Conservation (phyloP, 2,888 invertebrate species). For the Cheilosia grossa region DNA sequence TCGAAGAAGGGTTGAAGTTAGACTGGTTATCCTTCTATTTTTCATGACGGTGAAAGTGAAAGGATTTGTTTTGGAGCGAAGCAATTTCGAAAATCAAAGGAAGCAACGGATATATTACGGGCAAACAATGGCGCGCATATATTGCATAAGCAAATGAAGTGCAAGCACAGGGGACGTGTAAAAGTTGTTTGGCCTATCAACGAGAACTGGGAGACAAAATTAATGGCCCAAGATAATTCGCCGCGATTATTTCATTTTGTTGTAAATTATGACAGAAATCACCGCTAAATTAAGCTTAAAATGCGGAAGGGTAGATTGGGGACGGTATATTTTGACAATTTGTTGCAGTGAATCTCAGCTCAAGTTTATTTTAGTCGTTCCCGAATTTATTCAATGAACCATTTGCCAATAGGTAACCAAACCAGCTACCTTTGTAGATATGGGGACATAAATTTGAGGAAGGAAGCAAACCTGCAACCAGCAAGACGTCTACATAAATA, state of each 20-base stretch:
- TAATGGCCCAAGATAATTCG: constrained; percentile 57
- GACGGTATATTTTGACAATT: too few species aligned
- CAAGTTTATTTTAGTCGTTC: too few species aligned
- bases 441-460: too few species aligned
- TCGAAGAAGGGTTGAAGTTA: constrained; percentile 54
- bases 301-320: too few species aligned
- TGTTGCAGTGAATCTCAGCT: too few species aligned
- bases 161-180: constrained; percentile 44
- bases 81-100: constrained; percentile 40
- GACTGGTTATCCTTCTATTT: constrained; percentile 18
- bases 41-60: constrained; percentile 7
- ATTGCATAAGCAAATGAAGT: constrained; percentile 46
- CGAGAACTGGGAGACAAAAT: constrained; percentile 10
- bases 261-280: constrained; percentile 47
- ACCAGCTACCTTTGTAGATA: too few species aligned
- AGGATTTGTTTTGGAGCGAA: constrained; percentile 3
- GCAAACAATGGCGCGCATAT: constrained; percentile 43
- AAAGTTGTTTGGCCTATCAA: constrained; percentile 6
- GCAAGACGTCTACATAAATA: too few species aligned
- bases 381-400: too few species aligned
- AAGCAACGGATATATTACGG: constrained; percentile 18
- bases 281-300: constrained; percentile 25
- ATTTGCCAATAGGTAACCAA: too few species aligned
- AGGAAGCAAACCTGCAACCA: too few species aligned
- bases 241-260: constrained; percentile 51